These are phyloP conservation scores for Macrocentrus cingulum DNA, from an alignment of 1,140 invertebrate genomes.

Conservation along the genomic window DNA sequence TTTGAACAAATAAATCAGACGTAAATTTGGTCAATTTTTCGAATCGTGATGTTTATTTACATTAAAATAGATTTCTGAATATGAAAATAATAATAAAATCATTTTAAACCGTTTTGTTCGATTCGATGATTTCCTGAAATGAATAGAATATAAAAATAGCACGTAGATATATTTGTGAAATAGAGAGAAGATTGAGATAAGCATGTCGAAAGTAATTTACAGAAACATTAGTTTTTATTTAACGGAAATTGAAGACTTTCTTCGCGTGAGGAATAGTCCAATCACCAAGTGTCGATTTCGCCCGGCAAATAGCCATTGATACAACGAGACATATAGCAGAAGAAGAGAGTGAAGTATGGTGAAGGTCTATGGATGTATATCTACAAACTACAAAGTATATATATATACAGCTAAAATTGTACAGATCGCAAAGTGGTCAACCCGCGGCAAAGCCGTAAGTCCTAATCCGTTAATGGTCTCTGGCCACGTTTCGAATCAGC, in stretches of 20 bases:
- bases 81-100: too few species aligned
- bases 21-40: too few species aligned
- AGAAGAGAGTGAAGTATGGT: background rate
- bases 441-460: slow-evolving; percentile 23
- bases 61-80: too few species aligned
- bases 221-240: slow-evolving; percentile 21
- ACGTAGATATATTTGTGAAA: too few species aligned
- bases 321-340: slow-evolving; percentile 5
- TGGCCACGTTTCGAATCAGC: slow-evolving; percentile 26
- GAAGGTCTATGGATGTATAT: background rate
- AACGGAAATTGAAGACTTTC: slow-evolving; percentile 18
- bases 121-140: too few species aligned
- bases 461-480: slow-evolving; percentile 38
- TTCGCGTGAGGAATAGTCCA: slow-evolving; percentile 22
- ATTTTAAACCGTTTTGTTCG: too few species aligned
- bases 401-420: background rate
- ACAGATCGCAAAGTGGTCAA: slow-evolving; percentile 16
- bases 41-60: too few species aligned
- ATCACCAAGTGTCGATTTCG: slow-evolving; percentile 20
- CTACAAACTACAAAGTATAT: background rate
- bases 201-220: slow-evolving; percentile 11
- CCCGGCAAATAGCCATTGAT: slow-evolving; percentile 19
- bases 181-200: too few species aligned
- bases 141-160: too few species aligned
- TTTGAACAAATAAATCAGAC: too few species aligned